Evolutionary conservation across 2,113 vertebrate genomes (phyloP).

Genomic region (Larimichthys crocea): DNA sequence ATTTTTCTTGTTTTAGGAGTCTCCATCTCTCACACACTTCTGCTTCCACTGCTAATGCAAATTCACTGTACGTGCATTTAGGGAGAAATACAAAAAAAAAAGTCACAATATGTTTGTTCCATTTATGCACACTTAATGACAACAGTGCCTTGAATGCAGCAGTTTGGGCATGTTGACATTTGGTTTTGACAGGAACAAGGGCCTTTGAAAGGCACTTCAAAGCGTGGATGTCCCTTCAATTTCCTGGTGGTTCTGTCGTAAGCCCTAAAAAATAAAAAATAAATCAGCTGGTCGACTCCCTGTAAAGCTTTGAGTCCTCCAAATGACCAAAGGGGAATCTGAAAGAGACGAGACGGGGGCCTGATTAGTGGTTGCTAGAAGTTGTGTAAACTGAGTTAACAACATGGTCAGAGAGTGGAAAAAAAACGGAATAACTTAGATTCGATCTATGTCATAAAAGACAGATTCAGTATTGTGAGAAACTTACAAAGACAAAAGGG

Average conservation of each 20-base stretch:
- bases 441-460: background rate
- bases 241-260: constrained; percentile 60
- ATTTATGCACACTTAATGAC: constrained; percentile 7
- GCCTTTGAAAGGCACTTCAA: constrained; percentile 73
- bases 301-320: constrained; percentile 48
- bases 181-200: constrained; percentile 62
- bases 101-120: constrained; percentile 21
- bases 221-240: constrained; percentile 68
- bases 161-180: constrained; percentile 47
- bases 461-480: background rate
- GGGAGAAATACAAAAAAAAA: constrained; percentile 29
- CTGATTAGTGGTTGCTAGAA: background rate
- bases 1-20: background rate
- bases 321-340: constrained; percentile 61
- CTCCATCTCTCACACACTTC: constrained; percentile 3
- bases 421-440: background rate
- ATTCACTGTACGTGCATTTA: background rate
- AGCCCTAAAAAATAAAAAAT: constrained; percentile 52
- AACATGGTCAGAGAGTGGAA: background rate
- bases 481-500: constrained; percentile 59
- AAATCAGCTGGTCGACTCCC: constrained; percentile 46
- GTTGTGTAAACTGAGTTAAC: background rate
- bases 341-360: constrained; percentile 19
- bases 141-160: constrained; percentile 23
- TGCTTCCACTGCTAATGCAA: constrained; percentile 17